Percentiles rank a stretch among this genome's conserved stretches.
phyloP scores from a whole-genome alignment of 2,797 vertebrate species.

The Sitta carolinensis region DNA sequence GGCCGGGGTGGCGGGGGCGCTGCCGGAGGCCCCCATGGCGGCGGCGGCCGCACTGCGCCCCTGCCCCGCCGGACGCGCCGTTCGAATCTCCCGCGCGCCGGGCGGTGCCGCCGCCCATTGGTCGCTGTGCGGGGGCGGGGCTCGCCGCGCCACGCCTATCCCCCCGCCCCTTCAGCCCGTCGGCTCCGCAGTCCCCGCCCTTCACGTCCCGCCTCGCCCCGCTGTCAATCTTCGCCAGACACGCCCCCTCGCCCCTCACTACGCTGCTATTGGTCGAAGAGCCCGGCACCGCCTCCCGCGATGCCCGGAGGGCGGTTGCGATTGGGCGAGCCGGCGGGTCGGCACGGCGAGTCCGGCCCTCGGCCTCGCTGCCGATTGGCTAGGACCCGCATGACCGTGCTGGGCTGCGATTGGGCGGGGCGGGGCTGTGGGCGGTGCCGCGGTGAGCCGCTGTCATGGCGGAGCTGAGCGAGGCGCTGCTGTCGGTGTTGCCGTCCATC shows the following conservation, averaged over 20 bases:
- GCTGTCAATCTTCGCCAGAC: not conserved
- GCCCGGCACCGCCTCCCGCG: not conserved
- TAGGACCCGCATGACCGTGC: not conserved
- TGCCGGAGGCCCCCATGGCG: constrained; percentile 72
- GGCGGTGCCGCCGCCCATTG: constrained; percentile 3
- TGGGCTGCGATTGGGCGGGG: constrained; percentile 53
- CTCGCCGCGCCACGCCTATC: fast-evolving
- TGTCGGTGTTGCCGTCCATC: constrained; percentile 93
- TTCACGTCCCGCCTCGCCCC: not conserved
- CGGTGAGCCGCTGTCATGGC: constrained; percentile 81
- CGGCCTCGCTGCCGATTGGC: not conserved
- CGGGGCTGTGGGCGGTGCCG: constrained; percentile 38
- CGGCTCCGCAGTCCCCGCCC: not conserved
- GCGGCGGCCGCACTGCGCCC: fast-evolving
- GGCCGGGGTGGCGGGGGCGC: constrained; percentile 53
- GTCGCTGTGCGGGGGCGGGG: fast-evolving
- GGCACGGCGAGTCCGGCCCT: not conserved
- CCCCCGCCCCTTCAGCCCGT: not conserved
- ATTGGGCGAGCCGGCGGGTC: not conserved
- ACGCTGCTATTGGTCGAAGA: fast-evolving
- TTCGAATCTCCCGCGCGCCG: constrained; percentile 75
- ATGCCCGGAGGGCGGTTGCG: fast-evolving
- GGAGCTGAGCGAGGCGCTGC: constrained; percentile 92
- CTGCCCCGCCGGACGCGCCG: not conserved
- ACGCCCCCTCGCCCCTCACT: too few relatives aligned